These are phyloP conservation scores for Delichon dasypus DNA, from an alignment of 2,797 vertebrate genomes.

Conservation along the genomic window DNA sequence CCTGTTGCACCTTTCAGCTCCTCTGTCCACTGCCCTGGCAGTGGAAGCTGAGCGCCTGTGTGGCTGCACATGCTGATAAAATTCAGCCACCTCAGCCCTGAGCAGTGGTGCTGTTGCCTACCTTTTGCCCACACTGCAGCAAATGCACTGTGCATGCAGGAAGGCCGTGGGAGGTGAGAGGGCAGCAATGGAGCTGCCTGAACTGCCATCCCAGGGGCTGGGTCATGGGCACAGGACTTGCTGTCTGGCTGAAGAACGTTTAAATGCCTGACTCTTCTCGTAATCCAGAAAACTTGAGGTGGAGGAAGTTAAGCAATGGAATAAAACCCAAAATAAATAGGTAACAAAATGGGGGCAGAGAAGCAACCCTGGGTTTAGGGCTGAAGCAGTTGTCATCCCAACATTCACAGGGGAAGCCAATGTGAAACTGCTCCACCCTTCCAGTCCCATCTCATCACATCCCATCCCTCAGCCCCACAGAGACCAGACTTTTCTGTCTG, in stretches of 20 bases:
- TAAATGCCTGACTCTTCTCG: background rate
- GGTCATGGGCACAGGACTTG: background rate
- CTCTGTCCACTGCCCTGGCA: background rate
- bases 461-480: background rate
- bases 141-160: background rate
- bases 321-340: slow-evolving; percentile 1
- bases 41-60: background rate
- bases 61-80: background rate
- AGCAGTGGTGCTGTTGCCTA: background rate
- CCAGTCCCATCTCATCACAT: background rate
- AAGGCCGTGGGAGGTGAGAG: background rate
- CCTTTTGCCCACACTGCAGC: background rate
- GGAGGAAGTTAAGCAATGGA: background rate
- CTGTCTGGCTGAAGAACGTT: background rate
- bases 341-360: background rate
- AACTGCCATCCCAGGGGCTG: background rate
- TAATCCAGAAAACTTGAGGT: background rate
- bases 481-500: background rate
- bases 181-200: background rate
- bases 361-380: background rate
- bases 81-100: background rate
- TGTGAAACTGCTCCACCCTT: background rate
- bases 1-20: background rate
- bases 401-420: background rate
- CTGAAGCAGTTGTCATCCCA: background rate